Percentiles rank a stretch among this genome's conserved stretches.
phyloP scores from a whole-genome alignment of 2,888 invertebrate species.

The Philhelius pedissequus region DNA sequence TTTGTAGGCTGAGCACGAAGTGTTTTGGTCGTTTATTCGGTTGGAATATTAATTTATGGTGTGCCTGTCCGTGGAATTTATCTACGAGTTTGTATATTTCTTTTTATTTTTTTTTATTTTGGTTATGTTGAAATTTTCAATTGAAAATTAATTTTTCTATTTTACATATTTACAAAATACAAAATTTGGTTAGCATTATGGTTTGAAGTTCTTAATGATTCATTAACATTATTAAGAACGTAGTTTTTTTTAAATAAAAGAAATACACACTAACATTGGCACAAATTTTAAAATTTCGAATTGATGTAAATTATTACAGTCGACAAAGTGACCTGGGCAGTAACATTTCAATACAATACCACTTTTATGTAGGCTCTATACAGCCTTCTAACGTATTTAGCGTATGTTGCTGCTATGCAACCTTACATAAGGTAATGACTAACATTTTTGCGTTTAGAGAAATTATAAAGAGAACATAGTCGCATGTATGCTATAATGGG shows the following conservation, averaged over 20 bases:
- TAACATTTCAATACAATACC: no score
- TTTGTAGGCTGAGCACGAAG: conserved; percentile 44
- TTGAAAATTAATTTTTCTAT: not conserved
- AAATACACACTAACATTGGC: not conserved
- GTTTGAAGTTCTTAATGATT: not conserved
- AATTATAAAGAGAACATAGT: no score
- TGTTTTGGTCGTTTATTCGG: conserved; percentile 29
- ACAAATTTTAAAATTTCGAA: not conserved
- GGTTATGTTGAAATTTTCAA: not conserved
- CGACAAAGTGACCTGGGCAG: no score
- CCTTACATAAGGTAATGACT: no score
- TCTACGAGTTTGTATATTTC: not conserved
- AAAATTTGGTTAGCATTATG: not conserved
- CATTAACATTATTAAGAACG: not conserved
- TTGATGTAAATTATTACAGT: no score
- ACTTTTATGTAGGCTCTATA: no score
- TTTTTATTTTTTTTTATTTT: not conserved
- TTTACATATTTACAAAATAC: not conserved
- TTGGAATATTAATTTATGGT: conserved; percentile 44
- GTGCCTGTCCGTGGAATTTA: conserved; percentile 25
- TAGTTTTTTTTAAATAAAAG: no score
- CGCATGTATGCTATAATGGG: no score
- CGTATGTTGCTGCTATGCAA: no score
- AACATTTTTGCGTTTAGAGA: no score
- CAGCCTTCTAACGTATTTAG: no score